These are phyloP conservation scores for Arizona elegans DNA, from an alignment of 2,113 vertebrate genomes.

Conservation along the genomic window DNA sequence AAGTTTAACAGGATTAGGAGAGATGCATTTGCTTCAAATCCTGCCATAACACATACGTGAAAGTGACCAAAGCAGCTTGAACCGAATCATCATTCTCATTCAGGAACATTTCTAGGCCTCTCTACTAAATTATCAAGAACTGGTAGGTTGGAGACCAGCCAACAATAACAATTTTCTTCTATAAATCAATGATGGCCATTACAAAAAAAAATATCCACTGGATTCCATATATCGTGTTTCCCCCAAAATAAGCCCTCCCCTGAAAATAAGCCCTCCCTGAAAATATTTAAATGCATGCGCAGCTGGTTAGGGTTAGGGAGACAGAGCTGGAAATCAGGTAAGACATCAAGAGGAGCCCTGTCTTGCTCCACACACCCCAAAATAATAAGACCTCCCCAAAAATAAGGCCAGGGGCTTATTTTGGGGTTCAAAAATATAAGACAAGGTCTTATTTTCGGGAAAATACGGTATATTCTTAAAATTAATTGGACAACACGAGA, in stretches of 20 bases:
- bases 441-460: too few relatives aligned
- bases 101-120: background rate
- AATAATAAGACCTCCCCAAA: too few relatives aligned
- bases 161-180: background rate
- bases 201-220: background rate
- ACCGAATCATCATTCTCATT: background rate
- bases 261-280: too few relatives aligned
- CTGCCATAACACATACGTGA: background rate
- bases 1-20: background rate
- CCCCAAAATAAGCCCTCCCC: too few relatives aligned
- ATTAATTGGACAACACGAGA: background rate
- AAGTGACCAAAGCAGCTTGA: background rate
- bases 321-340: too few relatives aligned
- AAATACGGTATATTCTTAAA: background rate
- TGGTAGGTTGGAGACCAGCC: background rate
- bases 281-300: too few relatives aligned
- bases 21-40: background rate
- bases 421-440: too few relatives aligned
- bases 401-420: too few relatives aligned
- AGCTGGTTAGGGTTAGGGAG: too few relatives aligned
- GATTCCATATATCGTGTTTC: too few relatives aligned
- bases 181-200: background rate
- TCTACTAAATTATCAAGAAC: background rate
- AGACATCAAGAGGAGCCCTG: too few relatives aligned
- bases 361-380: too few relatives aligned